These are phyloP conservation scores for Agrilus mali DNA, from an alignment of 2,888 invertebrate species.

Conservation along the genomic window DNA sequence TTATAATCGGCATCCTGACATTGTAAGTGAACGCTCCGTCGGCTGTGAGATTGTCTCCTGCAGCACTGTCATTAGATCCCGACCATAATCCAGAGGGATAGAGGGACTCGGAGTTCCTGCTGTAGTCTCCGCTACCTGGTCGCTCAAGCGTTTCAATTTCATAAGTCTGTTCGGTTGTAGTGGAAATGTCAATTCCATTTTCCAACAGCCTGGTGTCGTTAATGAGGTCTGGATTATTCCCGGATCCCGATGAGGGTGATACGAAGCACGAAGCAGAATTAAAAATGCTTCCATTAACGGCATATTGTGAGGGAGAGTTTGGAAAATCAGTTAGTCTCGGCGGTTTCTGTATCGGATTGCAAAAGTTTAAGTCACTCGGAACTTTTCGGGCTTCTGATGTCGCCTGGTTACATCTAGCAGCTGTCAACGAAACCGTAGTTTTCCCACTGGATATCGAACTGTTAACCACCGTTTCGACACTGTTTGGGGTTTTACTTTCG, in stretches of 20 bases:
- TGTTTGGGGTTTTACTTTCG: conserved; percentile 66
- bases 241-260: conserved; percentile 59
- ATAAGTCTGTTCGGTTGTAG: conserved; percentile 20
- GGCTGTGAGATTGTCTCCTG: conserved; percentile 43
- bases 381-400: conserved; percentile 31
- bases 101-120: conserved; percentile 59
- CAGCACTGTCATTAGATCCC: conserved; percentile 26
- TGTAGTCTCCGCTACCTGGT: conserved; percentile 66
- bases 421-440: conserved; percentile 31
- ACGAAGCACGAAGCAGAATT: conserved; percentile 54
- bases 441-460: conserved; percentile 40
- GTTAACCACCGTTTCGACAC: conserved; percentile 51
- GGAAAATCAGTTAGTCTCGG: conserved; percentile 55
- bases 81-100: conserved; percentile 73
- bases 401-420: conserved; percentile 40
- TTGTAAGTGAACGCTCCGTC: conserved; percentile 49
- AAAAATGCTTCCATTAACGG: conserved; percentile 52
- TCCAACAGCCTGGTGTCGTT: conserved; percentile 65
- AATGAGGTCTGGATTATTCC: conserved; percentile 76
- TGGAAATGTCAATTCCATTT: conserved; percentile 34
- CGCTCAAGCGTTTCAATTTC: conserved; percentile 33
- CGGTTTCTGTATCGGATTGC: conserved; percentile 61
- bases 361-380: conserved; percentile 35
- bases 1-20: conserved; percentile 65
- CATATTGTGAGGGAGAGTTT: conserved; percentile 56